These are phyloP conservation scores for Rhagoletis zephyria DNA, from an alignment of 1,140 invertebrate genomes.

Conservation along the genomic window DNA sequence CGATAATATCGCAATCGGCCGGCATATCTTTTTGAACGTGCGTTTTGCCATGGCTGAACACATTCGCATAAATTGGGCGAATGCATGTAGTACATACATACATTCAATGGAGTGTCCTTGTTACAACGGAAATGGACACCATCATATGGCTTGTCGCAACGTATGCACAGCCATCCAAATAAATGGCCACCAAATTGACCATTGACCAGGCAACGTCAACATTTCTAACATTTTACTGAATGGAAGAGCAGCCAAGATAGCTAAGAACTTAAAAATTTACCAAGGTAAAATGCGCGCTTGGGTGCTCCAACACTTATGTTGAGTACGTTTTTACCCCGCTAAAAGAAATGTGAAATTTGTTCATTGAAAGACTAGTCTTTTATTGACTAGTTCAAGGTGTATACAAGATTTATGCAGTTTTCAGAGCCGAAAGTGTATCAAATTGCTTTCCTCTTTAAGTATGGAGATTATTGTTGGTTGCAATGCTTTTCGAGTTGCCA, in stretches of 20 bases:
- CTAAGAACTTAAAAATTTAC: background rate
- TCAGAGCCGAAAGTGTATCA: too few relatives aligned
- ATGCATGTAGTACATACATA: background rate
- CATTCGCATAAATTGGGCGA: background rate
- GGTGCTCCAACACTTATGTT: background rate
- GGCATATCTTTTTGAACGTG: background rate
- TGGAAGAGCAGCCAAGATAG: background rate
- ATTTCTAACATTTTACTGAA: constrained; percentile 44
- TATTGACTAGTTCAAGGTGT: too few relatives aligned
- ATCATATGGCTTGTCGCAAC: constrained; percentile 1
- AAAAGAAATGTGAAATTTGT: too few relatives aligned
- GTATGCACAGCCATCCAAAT: constrained; percentile 72
- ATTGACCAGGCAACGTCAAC: constrained; percentile 71
- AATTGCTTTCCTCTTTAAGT: too few relatives aligned
- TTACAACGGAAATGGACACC: constrained; percentile 13
- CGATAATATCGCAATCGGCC: background rate
- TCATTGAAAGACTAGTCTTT: too few relatives aligned
- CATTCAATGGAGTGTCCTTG: background rate
- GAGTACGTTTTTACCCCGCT: too few relatives aligned
- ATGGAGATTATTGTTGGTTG: too few relatives aligned
- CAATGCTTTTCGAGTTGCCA: too few relatives aligned
- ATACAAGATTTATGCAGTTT: too few relatives aligned
- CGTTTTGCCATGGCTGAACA: constrained; percentile 9
- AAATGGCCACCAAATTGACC: constrained; percentile 73
- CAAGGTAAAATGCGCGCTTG: constrained; percentile 18